phyloP scores from a whole-genome alignment of 2,113 vertebrate genomes.

The Aix galericulata region DNA sequence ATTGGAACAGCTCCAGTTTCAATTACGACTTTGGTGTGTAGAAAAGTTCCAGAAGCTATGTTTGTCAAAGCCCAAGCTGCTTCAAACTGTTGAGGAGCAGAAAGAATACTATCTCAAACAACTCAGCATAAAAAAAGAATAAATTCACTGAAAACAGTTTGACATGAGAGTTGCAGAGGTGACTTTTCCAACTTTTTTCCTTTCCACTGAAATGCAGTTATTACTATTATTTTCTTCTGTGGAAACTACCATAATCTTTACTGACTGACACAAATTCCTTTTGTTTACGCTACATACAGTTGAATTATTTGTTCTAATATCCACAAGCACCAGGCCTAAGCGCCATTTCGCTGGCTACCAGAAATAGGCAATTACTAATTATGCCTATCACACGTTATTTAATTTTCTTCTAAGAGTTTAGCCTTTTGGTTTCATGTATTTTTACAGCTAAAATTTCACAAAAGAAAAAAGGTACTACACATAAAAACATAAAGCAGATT shows the following conservation, averaged over 20 bases:
- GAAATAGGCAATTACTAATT: not conserved
- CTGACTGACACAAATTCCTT: not conserved
- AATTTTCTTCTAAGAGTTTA: not conserved
- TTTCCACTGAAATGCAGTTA: not conserved
- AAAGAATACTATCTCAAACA: not conserved
- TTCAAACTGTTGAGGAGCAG: conserved; percentile 82
- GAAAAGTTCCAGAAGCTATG: conserved; percentile 92
- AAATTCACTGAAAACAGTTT: not conserved
- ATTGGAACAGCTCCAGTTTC: conserved; percentile 93
- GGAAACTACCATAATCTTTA: not conserved
- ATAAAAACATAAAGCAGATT: not conserved
- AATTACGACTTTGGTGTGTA: conserved; percentile 93
- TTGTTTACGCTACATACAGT: not conserved
- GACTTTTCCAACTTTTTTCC: not conserved
- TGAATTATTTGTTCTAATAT: not conserved
- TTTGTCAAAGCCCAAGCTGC: conserved; percentile 94
- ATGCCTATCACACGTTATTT: not conserved
- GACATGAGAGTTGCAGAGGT: not conserved
- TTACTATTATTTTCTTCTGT: not conserved
- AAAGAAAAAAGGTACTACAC: not conserved
- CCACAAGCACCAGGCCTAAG: not conserved
- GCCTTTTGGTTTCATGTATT: not conserved
- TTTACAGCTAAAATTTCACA: not conserved
- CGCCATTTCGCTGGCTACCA: not conserved
- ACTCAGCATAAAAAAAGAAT: not conserved